Evolutionary conservation across 2,113 vertebrate species (phyloP), one percentile per base, ranked within the genome.

Genomic region (Pyxicephalus adspersus): DNA sequence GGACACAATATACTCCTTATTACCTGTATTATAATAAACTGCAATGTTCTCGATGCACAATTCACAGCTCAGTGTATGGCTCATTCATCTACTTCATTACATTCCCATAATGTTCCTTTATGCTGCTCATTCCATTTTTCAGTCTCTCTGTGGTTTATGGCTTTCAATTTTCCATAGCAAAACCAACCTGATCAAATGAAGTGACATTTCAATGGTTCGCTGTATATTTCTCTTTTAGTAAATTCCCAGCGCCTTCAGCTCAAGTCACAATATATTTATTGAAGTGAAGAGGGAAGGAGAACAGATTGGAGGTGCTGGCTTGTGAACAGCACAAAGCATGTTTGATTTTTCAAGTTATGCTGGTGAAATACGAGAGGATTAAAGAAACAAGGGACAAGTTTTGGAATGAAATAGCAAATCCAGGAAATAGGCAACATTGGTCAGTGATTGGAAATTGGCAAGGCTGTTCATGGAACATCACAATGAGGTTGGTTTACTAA

Each of bases 111-210:
- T 75, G 29, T 34, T 31, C 29, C 31, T 45, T 75, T 63, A 76
- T 64, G 23, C n/a, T n/a, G 18, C 74, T 28, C 26, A 20, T 50
- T 5, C 17, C 31, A 75, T 25, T 63, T 63, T 55, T 50, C 57
- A 11, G 57, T 25, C 72, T 25, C 25, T 20, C 23, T 26, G 61
- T 61, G 16, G 57, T 75, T 75, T 50, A 61, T 50, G 31, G 31
- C 26, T 75, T 75, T 61, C 73, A 76, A 64, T 76, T 76, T 52
- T 17, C 31, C 50, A 77, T 64, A 64, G 45, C 23, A 52, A 61
- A 28, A 54, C 58, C 58, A 22, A 34, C 45, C 38, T 52, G 25
- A 64, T 29, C 18, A 51, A 51, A 23, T 28, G 19, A 26, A 64
- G 75, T 7, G 75, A 77, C 75, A 18, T 77, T 65, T 64, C 61